Evolutionary conservation across 2,113 vertebrate species (phyloP), one percentile per base, ranked within the genome.

Genomic region (Dolichallabes microphthalmus): DNA sequence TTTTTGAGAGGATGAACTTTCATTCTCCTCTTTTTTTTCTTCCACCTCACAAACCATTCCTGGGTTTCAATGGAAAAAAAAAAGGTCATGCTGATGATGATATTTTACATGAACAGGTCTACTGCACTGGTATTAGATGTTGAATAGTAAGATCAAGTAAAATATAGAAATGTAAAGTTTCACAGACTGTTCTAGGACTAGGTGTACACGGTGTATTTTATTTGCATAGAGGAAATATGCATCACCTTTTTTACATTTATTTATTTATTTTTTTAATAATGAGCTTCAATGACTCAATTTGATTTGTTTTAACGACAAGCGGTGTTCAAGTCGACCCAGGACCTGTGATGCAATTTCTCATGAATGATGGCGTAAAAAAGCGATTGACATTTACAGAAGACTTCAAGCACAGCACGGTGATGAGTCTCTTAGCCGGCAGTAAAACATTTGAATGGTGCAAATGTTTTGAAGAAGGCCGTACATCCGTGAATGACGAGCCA

Each of bases 1-100:
- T 91, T 92, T 89, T 91, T 91, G 93, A 15, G 91, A 92, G 91
- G 90, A 84, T 92, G 91, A 94, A 93, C 90, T 93, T 89, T 90
- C 89, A 88, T 91, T 93, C 86, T 82, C 87, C 91, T 86, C 91
- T 91, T 83, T 90, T 85, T 68, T 9, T 68, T 2, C 20, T 45
- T 45, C 7, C 45, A 45, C 20, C 30, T 12, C 35, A 10, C 7
- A 7, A 30, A 79, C 52, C 63, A 78, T 27, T 68, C 61, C 83
- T 14, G 14, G 55, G 60, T n/a, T 60, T 74, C 75, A 63, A 63
- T 30, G 52, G 30, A 45, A 90, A 80, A 83, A 68, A 86, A 90
- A 74, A 88, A 86, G 88, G 89, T 89, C 75, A 22, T 78, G 77
- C 64, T 82, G n/a, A 71, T 45, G 45, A 45, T 45, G 45, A 8